Percentiles rank a stretch among this genome's conserved stretches.
These are phyloP conservation scores for Drosophila paranaensis DNA, from an alignment of 2,888 invertebrate species.

Conservation along the genomic window DNA sequence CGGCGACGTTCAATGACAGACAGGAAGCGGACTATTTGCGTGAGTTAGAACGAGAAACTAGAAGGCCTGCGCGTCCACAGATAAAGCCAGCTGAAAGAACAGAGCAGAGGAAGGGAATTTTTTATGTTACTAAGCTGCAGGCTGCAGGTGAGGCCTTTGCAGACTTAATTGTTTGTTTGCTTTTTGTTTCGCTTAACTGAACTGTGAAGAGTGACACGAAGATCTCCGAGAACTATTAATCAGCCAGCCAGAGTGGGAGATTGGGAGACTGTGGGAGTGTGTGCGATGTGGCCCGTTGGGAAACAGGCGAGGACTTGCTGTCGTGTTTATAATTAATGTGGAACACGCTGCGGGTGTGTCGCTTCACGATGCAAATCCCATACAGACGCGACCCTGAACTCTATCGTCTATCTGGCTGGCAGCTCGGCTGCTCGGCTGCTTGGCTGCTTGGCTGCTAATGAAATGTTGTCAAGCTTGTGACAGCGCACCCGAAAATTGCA, in stretches of 20 bases:
- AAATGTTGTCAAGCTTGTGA: constrained; percentile 75
- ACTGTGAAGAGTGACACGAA: constrained; percentile 48
- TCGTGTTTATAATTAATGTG: constrained; percentile 75
- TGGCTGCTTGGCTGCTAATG: constrained; percentile 58
- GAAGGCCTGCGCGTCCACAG: constrained; percentile 33
- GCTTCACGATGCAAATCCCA: constrained; percentile 60
- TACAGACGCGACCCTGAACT: constrained; percentile 50
- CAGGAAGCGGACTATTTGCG: constrained; percentile 70
- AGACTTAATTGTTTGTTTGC: constrained; percentile 69
- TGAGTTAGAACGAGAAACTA: constrained; percentile 35
- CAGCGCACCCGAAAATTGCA: constrained; percentile 47
- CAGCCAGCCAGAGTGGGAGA: constrained; percentile 40
- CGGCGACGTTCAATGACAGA: constrained; percentile 34
- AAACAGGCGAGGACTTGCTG: constrained; percentile 36
- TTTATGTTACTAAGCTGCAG: constrained; percentile 12
- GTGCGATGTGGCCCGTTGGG: constrained; percentile 30
- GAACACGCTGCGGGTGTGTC: constrained; percentile 46
- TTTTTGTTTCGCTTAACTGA: constrained; percentile 58
- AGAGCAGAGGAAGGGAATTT: not conserved
- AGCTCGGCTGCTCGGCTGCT: constrained; percentile 38
- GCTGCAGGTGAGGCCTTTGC: constrained; percentile 63
- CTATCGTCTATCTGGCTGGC: not conserved
- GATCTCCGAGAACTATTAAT: constrained; percentile 71
- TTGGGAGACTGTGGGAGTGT: not conserved
- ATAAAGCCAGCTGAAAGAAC: constrained; percentile 36